Base-by-base conservation (phyloP, 2,797 vertebrate species). In the Neosilurus hyrtlii region DNA sequence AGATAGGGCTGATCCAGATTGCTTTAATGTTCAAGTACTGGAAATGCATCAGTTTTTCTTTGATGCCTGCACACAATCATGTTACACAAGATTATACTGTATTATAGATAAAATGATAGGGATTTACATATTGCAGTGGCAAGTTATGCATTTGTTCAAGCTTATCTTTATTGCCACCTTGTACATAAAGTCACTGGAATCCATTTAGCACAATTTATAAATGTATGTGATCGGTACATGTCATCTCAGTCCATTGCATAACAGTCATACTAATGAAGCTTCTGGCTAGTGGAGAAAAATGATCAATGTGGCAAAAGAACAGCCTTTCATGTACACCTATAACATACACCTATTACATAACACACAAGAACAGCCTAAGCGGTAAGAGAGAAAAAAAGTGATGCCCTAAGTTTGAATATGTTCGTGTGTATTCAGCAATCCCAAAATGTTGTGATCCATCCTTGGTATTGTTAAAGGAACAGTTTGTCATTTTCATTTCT, bases 1-100 rank as follows among this genome's bases (percentile, higher is more conserved):
- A 99, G 90, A 99, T 94, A 5, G 98, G 95, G 80, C 95, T 96
- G 91, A 99, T 92, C 97, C 97, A 99, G 72, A 99, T 22, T 0
- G 96, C 95, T 92, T 96, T 98, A 86, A 98, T 84, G 89, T 97
- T 96, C 82, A 99, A 92, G 86, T 95, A 92, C 1, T 89, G 79
- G 18, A 99, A 94, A 84, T 99, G 94, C 83, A 95, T 93, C 85
- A 99, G 91, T 89, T 97, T 95, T 83, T 97, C 93, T 70, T 89
- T 93, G 87, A 99, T 96, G 82, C 98, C 98, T 99, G 67, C 83
- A 87, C 54, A 74, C 15, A 82, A 84, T 43, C 51, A 74, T 18
- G 61, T 22, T 57, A 15, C 5, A 18, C 8, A 61, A 35, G 8
- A 57, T 59, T 59, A 20, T 6, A 66, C 1, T 59, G 22, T 76